These are phyloP conservation scores for Flexamia atlantica DNA, from an alignment of 2,888 invertebrate species.

Conservation along the genomic window DNA sequence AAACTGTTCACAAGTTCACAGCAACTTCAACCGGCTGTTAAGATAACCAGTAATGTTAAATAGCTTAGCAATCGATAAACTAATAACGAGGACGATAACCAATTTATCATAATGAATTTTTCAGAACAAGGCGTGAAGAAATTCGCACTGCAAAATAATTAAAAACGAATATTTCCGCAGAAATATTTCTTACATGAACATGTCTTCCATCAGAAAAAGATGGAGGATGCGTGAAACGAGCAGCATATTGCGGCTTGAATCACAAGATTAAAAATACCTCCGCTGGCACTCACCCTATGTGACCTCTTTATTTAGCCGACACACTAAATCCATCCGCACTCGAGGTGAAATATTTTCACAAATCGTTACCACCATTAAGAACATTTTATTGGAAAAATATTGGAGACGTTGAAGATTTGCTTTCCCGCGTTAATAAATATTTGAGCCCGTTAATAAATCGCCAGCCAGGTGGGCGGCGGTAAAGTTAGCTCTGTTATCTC, in stretches of 20 bases:
- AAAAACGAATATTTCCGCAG: not conserved
- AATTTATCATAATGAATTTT: too few species aligned
- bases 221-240: constrained; percentile 38
- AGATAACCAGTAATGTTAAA: too few species aligned
- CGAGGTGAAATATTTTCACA: constrained; percentile 28
- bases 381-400: constrained; percentile 26
- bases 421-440: constrained; percentile 29
- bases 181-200: too few species aligned
- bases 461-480: not conserved
- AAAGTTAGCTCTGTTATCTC: constrained; percentile 3
- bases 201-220: not conserved
- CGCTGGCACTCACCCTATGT: not conserved
- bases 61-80: too few species aligned
- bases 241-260: constrained; percentile 43
- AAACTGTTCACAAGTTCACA: too few species aligned
- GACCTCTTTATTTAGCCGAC: constrained; percentile 39
- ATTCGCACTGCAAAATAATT: too few species aligned
- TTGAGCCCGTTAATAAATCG: not conserved
- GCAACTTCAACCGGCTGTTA: too few species aligned
- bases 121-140: too few species aligned
- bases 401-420: not conserved
- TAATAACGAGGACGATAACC: too few species aligned
- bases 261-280: constrained; percentile 47
- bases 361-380: constrained; percentile 35
- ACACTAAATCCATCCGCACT: constrained; percentile 13